Evolutionary conservation across 2,797 vertebrate species (phyloP).

Genomic region (Sebastes itinus): DNA sequence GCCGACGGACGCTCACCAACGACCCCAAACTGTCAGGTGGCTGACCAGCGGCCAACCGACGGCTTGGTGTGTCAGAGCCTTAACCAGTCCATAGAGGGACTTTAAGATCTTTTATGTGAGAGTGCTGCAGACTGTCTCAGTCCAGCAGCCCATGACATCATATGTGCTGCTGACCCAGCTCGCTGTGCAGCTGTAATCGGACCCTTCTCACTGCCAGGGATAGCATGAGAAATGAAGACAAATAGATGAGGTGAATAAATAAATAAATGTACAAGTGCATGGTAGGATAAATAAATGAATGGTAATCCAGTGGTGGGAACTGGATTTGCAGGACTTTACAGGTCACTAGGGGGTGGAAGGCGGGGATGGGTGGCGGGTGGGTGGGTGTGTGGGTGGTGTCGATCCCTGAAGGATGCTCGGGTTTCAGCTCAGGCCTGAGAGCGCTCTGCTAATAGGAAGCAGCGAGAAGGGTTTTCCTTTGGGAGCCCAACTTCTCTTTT

Average conservation of each 20-base stretch:
- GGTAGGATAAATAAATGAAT: slow-evolving; percentile 77
- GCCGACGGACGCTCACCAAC: too few relatives aligned
- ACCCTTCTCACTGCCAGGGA: slow-evolving; percentile 30
- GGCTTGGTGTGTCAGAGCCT: too few relatives aligned
- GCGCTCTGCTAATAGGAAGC: slow-evolving; percentile 55
- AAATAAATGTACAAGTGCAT: slow-evolving; percentile 73
- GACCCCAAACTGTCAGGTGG: too few relatives aligned
- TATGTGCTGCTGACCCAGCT: slow-evolving; percentile 48
- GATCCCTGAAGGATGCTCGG: slow-evolving; percentile 68
- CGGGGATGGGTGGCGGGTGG: slow-evolving; percentile 46
- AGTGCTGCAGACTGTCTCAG: slow-evolving; percentile 14
- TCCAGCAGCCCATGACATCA: slow-evolving; percentile 63
- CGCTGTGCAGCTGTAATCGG: slow-evolving; percentile 41
- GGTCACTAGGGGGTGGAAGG: slow-evolving; percentile 68
- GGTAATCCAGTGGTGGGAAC: slow-evolving; percentile 78
- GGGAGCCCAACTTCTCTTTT: slow-evolving; percentile 61
- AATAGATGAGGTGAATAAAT: slow-evolving; percentile 75
- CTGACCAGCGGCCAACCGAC: too few relatives aligned
- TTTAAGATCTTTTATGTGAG: slow-evolving; percentile 29
- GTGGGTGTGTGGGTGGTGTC: slow-evolving; percentile 71
- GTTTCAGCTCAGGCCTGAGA: slow-evolving; percentile 74
- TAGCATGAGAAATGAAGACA: slow-evolving; percentile 74
- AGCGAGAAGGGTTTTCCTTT: slow-evolving; percentile 56
- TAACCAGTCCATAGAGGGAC: slow-evolving; percentile 21
- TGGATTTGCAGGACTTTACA: slow-evolving; percentile 69